A percentile compares a stretch with the other conserved stretches of the same genome.
Evolutionary conservation across 2,797 vertebrate species (phyloP).

Genomic region (Melanotaenia pygmaea): DNA sequence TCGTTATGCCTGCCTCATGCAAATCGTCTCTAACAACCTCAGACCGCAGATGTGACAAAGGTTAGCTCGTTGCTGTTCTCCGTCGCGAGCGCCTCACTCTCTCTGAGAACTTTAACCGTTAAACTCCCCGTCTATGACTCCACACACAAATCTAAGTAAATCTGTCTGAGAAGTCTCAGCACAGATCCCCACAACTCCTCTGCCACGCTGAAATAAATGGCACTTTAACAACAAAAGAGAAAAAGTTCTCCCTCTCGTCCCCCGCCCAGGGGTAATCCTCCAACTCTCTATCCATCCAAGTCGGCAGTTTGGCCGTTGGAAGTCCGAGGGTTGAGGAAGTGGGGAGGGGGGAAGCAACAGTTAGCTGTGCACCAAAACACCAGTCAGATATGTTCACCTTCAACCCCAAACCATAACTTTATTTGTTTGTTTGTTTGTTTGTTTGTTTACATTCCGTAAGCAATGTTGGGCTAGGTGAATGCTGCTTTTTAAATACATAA

Average conservation of each 20-base stretch:
- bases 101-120: constrained; percentile 27
- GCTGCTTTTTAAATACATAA: too few species aligned
- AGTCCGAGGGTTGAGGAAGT: background rate
- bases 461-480: background rate
- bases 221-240: constrained; percentile 50
- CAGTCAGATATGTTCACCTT: background rate
- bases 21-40: background rate
- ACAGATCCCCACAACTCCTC: background rate
- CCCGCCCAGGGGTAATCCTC: constrained; percentile 32
- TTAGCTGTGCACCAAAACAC: constrained; percentile 3
- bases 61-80: constrained; percentile 27
- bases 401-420: too few species aligned
- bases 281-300: constrained; percentile 37
- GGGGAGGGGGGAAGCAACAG: background rate
- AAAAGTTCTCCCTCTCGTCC: constrained; percentile 26
- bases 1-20: background rate
- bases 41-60: constrained; percentile 4
- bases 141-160: background rate
- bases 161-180: constrained; percentile 35
- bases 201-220: constrained; percentile 19
- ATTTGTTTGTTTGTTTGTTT: background rate
- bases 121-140: constrained; percentile 18
- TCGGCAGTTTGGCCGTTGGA: constrained; percentile 42
- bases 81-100: constrained; percentile 4
- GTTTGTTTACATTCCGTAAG: too few species aligned